Conservation (phyloP, 2,888 invertebrate species). For the Oscheius myriophilus region DNA sequence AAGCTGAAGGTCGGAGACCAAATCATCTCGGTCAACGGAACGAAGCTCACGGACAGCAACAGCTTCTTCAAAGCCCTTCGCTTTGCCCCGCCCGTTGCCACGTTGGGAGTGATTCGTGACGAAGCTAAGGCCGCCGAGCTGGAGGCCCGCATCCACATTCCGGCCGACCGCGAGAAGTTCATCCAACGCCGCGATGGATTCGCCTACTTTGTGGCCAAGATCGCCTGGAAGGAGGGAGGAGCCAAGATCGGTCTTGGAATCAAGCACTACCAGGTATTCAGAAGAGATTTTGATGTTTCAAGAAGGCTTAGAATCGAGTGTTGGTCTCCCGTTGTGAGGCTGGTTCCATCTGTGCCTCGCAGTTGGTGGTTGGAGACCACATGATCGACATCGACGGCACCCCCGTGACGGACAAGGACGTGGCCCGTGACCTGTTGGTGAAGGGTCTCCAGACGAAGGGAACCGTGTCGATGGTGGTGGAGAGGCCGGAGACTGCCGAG, state of each 20-base stretch:
- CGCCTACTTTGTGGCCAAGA: conserved; percentile 38
- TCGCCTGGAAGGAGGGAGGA: conserved; percentile 35
- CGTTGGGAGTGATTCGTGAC: conserved; percentile 10
- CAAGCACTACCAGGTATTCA: conserved; percentile 53
- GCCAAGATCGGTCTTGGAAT: conserved; percentile 62
- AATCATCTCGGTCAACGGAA: conserved; percentile 53
- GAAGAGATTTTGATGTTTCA: no score
- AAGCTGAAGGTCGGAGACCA: conserved; percentile 63
- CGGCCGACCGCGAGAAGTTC: conserved; percentile 58
- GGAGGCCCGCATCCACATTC: conserved; percentile 56
- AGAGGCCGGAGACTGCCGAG: conserved; percentile 49
- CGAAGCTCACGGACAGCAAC: conserved; percentile 45
- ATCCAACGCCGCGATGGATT: conserved; percentile 62
- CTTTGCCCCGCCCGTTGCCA: conserved; percentile 54
- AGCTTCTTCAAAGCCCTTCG: conserved; percentile 62
- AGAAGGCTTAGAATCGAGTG: conserved; percentile 64
- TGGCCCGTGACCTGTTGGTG: conserved; percentile 21
- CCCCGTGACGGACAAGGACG: conserved; percentile 28
- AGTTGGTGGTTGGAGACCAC: conserved; percentile 11
- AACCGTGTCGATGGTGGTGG: conserved; percentile 44
- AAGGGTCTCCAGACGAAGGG: conserved; percentile 36
- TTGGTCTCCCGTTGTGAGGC: conserved; percentile 40
- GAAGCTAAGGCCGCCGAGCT: conserved; percentile 47
- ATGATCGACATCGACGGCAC: conserved; percentile 16
- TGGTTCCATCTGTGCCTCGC: not conserved